Percentiles rank a stretch among this genome's conserved stretches.
phyloP scores from a whole-genome alignment of 2,797 vertebrate species.

The Notamacropus eugenii region DNA sequence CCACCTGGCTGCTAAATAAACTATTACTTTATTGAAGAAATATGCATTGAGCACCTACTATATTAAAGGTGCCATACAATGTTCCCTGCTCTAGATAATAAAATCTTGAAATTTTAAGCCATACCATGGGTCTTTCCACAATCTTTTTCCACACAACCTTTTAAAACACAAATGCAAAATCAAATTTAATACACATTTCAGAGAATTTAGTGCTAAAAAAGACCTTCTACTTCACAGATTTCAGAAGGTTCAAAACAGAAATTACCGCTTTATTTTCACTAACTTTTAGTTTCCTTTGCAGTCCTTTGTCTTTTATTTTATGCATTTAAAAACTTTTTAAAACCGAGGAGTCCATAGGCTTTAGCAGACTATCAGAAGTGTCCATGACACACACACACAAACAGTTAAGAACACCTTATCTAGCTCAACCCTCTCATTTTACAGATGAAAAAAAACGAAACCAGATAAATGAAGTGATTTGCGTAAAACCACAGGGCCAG shows the following conservation, averaged over 20 bases:
- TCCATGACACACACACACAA: background rate
- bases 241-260: background rate
- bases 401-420: background rate
- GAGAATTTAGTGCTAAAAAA: background rate
- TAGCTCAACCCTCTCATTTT: background rate
- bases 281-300: background rate
- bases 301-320: background rate
- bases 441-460: background rate
- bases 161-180: background rate
- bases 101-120: background rate
- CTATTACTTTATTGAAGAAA: background rate
- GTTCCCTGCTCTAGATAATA: background rate
- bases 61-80: background rate
- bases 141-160: background rate
- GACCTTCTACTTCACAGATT: background rate
- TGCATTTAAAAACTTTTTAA: background rate
- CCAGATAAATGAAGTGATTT: background rate
- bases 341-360: background rate
- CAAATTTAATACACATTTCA: background rate
- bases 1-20: background rate
- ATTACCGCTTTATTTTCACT: background rate
- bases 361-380: background rate
- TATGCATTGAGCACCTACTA: background rate
- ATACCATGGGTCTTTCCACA: background rate
- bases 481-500: background rate